Evolutionary conservation across 2,888 invertebrate genomes (phyloP).

Genomic region (Lepas anatifera): DNA sequence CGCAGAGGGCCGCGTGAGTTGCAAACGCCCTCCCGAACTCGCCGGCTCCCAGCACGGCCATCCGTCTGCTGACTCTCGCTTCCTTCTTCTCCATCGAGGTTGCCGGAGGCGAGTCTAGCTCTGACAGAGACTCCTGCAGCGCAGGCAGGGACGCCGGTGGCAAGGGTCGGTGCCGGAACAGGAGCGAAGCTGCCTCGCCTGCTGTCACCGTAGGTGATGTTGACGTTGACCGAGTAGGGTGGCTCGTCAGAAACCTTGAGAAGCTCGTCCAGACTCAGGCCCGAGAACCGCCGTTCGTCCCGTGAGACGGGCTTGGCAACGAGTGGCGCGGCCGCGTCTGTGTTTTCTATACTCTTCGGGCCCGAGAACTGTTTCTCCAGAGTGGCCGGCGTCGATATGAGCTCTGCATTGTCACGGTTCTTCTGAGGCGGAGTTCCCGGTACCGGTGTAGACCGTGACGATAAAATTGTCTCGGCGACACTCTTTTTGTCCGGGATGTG

Average conservation of each 20-base stretch:
- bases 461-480: too few species aligned
- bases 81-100: too few species aligned
- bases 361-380: too few species aligned
- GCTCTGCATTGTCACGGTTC: too few species aligned
- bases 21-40: slow-evolving; percentile 22
- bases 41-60: slow-evolving; percentile 21
- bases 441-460: too few species aligned
- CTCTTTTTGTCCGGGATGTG: too few species aligned
- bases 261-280: background rate
- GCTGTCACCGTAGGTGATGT: background rate
- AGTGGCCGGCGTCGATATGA: too few species aligned
- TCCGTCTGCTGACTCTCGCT: background rate
- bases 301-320: too few species aligned
- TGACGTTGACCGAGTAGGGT: background rate
- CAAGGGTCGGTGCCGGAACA: background rate
- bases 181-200: background rate
- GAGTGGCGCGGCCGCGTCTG: too few species aligned
- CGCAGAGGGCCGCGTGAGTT: slow-evolving; percentile 18
- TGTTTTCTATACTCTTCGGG: too few species aligned
- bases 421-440: too few species aligned
- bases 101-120: background rate
- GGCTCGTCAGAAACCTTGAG: background rate
- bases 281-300: too few species aligned
- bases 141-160: background rate
- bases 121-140: background rate